Conservation (phyloP, 2,888 invertebrate species). For the Creontiades dilutus region DNA sequence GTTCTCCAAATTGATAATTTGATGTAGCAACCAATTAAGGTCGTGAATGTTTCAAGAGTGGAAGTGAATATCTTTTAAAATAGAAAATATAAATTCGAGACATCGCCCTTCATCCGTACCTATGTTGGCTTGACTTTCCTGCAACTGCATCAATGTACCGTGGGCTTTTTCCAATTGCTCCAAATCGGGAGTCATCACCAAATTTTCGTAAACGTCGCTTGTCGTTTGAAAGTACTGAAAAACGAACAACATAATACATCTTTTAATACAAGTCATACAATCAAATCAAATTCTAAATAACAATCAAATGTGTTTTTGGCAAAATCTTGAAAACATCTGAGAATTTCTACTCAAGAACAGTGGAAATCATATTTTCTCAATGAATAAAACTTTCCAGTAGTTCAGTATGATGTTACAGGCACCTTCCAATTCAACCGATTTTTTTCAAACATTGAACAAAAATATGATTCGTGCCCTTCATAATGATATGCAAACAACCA, state of each 20-base stretch:
- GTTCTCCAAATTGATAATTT: not conserved
- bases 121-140: slow-evolving; percentile 82
- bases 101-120: slow-evolving; percentile 79
- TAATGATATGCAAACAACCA: too few relatives aligned
- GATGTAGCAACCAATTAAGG: not conserved
- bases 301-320: too few relatives aligned
- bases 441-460: too few relatives aligned
- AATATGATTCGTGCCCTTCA: too few relatives aligned
- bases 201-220: slow-evolving; percentile 84
- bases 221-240: slow-evolving; percentile 83
- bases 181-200: slow-evolving; percentile 83
- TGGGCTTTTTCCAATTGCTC: slow-evolving; percentile 82
- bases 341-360: too few relatives aligned
- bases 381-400: not conserved
- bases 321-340: too few relatives aligned
- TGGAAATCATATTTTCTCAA: too few relatives aligned
- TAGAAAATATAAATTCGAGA: too few relatives aligned
- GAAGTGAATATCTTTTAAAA: not conserved
- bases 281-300: not conserved
- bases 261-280: not conserved
- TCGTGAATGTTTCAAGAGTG: not conserved
- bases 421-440: not conserved
- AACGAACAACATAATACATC: not conserved
- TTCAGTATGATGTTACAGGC: not conserved
- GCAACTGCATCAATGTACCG: slow-evolving; percentile 81